Base-by-base conservation (phyloP, 2,888 invertebrate genomes). In the Phortica okadai region DNA sequence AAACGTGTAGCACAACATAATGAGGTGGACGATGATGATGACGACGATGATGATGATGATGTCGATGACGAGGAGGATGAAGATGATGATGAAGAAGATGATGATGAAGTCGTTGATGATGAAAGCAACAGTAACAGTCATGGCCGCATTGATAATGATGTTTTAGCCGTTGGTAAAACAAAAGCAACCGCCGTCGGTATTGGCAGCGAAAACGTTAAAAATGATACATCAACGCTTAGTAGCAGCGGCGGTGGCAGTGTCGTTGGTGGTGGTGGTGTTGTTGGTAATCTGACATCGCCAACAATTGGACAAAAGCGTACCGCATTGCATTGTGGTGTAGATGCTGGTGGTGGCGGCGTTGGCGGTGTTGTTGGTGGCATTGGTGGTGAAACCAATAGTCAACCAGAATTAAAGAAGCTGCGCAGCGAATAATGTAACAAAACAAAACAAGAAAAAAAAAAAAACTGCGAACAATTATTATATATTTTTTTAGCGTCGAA, bases 321-420 rank as follows among this genome's bases (percentile, higher is more conserved):
- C 7, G 83, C 85, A 50, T 79, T 89, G 73, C 82, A 85, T 56
- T 88, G 85, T 77, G 84, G 84, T 14, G 78, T 83, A 78, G 84
- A 82, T 59, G 75, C 81, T 62, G 80, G 74, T 21, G 42, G 45
- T 5, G 81, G 76, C 25, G 25, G 59, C 5, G 77, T 75, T 69
- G 25, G 50, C 16, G 76, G 33, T 11, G 79, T 41, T 42, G 66
- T 8, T 59, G 64, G 21, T 64, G 54, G 56, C 7, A 67, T 21
- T 25, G 74, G 59, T 2, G 70, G 66, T 50, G 75, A 62, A 1
- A 2, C 50, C 1, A 50, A 8, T 50, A 50, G 50, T 42, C 67
- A 91, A 80, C 91, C 91, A 59, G 91, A 91, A 80, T 79, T 87
- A 21, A 92, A 92, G 83, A 92, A 92, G 80, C 84, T 90, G 81